Evolutionary conservation across 2,113 vertebrate species (phyloP), one percentile per base, ranked within the genome.

Genomic region (Ophthalmolycus amberensis): DNA sequence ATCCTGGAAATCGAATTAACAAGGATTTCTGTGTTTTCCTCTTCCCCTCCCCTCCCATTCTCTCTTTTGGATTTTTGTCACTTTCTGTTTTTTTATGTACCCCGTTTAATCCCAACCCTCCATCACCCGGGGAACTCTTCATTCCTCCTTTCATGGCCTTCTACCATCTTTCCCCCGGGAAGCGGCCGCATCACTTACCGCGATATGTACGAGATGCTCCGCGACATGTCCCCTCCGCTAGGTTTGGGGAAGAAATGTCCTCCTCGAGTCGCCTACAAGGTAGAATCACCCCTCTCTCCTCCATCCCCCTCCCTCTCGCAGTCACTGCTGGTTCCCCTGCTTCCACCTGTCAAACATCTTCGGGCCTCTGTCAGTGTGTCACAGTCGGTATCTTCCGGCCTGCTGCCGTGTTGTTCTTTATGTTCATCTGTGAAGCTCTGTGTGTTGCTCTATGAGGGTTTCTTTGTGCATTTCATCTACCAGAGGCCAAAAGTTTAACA

Each of bases 221-320:
- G 97, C 74, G 97, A 99, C 96, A 99, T 99, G 98, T 99, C 97
- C 92, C 98, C 98, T 84, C 98, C 98, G 44, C 96, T 99, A 93
- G 98, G 98, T 94, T 96, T 99, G 94, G 98, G 98, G 91, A 99
- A 99, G 97, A 99, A 99, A 96, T 99, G 98, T 94, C 98, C 98
- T 25, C 96, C 98, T 85, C 95, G 98, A 65, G 94, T 99, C 90
- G 98, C 98, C 88, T 99, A 99, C 95, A 99, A 99, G 98, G 98
- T 99, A 99, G 97, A 96, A 85, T 62, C 20, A 4, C 66, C 73
- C 71, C 65, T 62, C 59, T 62, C 68, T 79, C 64, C 75, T 70
- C 29, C 18, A 0, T 18, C 22, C 27, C 69, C n/a, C 42, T 69
- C 72, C 69, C 14, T 81, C 63, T 14, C 62, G 15, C 79, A 81